Evolutionary conservation across 2,113 vertebrate species (phyloP).

Genomic region (Heteronetta atricapilla): DNA sequence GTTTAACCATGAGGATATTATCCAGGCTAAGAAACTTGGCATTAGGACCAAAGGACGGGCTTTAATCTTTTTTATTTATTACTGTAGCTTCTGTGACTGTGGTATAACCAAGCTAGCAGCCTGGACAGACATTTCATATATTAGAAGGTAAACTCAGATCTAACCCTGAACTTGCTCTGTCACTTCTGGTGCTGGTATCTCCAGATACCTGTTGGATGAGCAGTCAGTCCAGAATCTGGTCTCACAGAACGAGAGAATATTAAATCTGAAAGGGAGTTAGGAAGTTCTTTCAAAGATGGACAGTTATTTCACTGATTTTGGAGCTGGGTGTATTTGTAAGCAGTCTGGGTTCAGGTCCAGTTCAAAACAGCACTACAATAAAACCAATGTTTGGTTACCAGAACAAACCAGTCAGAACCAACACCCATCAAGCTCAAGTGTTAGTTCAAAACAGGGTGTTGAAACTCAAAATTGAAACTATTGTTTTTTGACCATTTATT

Average conservation of each 20-base stretch:
- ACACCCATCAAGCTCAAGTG: neutral
- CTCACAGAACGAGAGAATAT: no score
- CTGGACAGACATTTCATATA: neutral
- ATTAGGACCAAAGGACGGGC: neutral
- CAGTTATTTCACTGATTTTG: no score
- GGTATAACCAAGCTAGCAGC: neutral
- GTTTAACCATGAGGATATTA: neutral
- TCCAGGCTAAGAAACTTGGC: neutral
- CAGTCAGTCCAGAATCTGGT: neutral
- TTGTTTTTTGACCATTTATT: neutral
- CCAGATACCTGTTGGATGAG: accelerated
- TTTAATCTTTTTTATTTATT: neutral
- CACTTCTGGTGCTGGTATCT: no score
- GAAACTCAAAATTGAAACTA: neutral
- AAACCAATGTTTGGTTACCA: neutral
- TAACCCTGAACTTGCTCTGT: neutral
- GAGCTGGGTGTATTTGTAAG: neutral
- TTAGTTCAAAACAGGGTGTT: neutral
- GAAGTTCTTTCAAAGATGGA: neutral
- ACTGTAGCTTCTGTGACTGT: neutral
- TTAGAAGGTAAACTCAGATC: neutral
- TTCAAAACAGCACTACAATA: neutral
- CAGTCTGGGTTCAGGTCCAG: neutral
- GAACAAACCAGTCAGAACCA: slow-evolving; percentile 17
- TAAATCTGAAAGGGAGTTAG: neutral